phyloP scores from a whole-genome alignment of 2,797 vertebrate species.

The Arnoldichthys spilopterus region DNA sequence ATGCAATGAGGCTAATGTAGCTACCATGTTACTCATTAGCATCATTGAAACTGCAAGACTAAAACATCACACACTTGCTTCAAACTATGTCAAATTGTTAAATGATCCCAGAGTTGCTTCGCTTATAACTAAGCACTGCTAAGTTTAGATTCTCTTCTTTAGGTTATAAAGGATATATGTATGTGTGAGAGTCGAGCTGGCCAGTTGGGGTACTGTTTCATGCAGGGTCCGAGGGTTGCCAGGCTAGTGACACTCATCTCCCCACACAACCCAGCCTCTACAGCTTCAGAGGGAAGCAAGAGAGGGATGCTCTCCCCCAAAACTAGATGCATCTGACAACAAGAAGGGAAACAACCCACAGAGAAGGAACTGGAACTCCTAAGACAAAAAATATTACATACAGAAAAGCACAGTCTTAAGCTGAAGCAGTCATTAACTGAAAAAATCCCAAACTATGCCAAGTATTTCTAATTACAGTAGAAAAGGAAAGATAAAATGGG shows the following conservation, averaged over 20 bases:
- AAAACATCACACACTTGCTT: too few species aligned
- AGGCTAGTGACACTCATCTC: conserved; percentile 71
- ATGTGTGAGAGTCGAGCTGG: conserved; percentile 69
- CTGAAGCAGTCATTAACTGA: neutral
- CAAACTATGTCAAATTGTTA: too few species aligned
- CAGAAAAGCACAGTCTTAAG: too few species aligned
- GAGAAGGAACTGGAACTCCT: conserved; percentile 67
- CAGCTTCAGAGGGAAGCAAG: conserved; percentile 69
- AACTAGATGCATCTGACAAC: conserved; percentile 69
- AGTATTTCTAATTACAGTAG: too few species aligned
- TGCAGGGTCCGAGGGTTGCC: conserved; percentile 73
- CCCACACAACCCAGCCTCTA: conserved; percentile 75
- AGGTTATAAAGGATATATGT: conserved; percentile 76
- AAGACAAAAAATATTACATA: neutral
- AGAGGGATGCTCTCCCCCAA: conserved; percentile 66
- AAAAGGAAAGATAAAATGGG: conserved; percentile 32
- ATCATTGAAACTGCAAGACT: too few species aligned
- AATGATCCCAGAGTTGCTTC: too few species aligned
- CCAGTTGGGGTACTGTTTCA: conserved; percentile 77
- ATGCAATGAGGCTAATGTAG: too few species aligned
- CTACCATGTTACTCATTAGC: too few species aligned
- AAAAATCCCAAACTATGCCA: neutral
- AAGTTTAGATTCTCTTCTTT: neutral
- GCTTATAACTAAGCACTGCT: neutral
- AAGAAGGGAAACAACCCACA: conserved; percentile 12